A percentile compares a stretch with the other conserved stretches of the same genome.
phyloP scores from a whole-genome alignment of 92 coral and sea anemone genomes.

The Anthopleura xanthogrammica region DNA sequence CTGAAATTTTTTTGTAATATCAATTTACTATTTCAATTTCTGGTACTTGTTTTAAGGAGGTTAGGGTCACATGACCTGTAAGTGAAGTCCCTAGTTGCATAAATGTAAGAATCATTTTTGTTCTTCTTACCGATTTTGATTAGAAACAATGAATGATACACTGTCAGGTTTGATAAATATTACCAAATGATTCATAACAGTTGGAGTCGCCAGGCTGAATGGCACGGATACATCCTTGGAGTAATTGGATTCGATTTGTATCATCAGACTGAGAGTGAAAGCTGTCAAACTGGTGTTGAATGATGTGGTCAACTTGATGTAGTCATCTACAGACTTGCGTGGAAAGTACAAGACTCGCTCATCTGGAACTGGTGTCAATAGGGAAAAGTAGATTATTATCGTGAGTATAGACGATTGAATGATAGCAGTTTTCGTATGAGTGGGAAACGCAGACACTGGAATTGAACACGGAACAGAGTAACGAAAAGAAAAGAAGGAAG shows the following conservation, averaged over 20 bases:
- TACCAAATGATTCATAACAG: not conserved
- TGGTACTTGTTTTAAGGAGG: too few species aligned
- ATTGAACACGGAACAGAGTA: too few species aligned
- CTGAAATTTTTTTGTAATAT: too few species aligned
- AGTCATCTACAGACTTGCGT: not conserved
- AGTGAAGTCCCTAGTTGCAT: too few species aligned
- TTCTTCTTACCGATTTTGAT: not conserved
- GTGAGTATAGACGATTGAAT: not conserved
- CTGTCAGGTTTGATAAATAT: not conserved
- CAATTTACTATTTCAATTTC: too few species aligned
- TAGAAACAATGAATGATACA: not conserved
- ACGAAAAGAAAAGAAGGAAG: too few species aligned
- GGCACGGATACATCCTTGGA: not conserved
- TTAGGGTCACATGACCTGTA: too few species aligned
- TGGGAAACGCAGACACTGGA: too few species aligned
- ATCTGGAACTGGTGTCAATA: not conserved
- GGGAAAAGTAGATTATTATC: too few species aligned
- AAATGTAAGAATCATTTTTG: too few species aligned
- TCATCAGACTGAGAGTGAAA: not conserved
- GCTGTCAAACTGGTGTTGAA: not conserved
- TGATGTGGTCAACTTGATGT: not conserved
- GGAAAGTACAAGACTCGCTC: not conserved
- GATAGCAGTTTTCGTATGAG: too few species aligned
- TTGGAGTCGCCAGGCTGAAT: not conserved
- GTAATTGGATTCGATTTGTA: not conserved